phyloP scores from a whole-genome alignment of 1,140 invertebrate species.

The Thaumetopoea pityocampa region DNA sequence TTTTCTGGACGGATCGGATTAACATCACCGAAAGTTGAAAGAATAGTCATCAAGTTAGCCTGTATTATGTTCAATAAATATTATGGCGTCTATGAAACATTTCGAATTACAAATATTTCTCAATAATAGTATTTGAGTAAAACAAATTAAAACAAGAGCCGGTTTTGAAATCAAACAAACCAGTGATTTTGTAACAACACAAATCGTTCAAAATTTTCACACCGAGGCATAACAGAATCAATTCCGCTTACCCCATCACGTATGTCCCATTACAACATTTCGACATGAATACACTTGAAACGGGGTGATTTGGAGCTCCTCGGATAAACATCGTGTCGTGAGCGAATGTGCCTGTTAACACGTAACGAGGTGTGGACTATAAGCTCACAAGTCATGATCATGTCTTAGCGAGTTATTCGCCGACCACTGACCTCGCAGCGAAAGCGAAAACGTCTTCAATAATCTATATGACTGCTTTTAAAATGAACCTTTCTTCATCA shows the following conservation, averaged over 20 bases:
- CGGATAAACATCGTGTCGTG: conserved; percentile 70
- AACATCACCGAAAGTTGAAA: too few species aligned
- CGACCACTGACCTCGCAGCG: conserved; percentile 58
- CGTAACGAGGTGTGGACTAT: conserved; percentile 72
- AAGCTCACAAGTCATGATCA: conserved; percentile 72
- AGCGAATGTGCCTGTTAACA: conserved; percentile 73
- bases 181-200: too few species aligned
- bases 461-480: conserved; percentile 6
- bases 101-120: too few species aligned
- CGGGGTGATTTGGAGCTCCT: conserved; percentile 58
- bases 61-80: too few species aligned
- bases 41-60: too few species aligned
- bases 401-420: conserved; percentile 70
- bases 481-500: conserved; percentile 9
- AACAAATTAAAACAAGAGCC: too few species aligned
- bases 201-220: neutral
- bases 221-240: conserved; percentile 14
- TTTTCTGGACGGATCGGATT: too few species aligned
- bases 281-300: conserved; percentile 40
- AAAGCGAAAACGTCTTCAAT: conserved; percentile 36
- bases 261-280: conserved; percentile 57
- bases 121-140: too few species aligned
- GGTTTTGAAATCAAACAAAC: too few species aligned
- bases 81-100: too few species aligned
- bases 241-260: conserved; percentile 42